Percentiles rank a stretch among this genome's conserved stretches.
These are phyloP conservation scores for Chromoteleia sp. DNA, from an alignment of 2,888 invertebrate genomes.

Conservation along the genomic window DNA sequence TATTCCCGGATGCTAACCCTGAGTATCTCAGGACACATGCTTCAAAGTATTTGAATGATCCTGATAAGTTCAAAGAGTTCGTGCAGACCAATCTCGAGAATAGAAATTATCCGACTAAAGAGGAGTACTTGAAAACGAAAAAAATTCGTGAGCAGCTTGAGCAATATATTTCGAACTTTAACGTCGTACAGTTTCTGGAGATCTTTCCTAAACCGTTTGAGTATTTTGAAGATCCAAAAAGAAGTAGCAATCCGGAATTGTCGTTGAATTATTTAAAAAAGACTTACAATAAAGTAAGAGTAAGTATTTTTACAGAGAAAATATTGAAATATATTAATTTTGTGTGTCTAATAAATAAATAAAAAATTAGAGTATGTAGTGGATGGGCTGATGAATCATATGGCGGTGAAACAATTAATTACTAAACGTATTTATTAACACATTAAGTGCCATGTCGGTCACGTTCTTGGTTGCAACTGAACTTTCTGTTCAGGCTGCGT, in stretches of 20 bases:
- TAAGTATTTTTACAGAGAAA: too few species aligned
- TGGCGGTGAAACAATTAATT: too few species aligned
- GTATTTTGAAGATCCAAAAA: constrained; percentile 77
- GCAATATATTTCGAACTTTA: constrained; percentile 84
- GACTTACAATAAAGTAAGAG: constrained; percentile 71
- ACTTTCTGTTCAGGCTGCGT: too few species aligned
- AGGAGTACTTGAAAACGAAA: constrained; percentile 72
- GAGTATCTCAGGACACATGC: constrained; percentile 73
- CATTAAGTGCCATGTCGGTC: too few species aligned
- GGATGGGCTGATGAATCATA: too few species aligned
- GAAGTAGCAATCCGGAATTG: constrained; percentile 64
- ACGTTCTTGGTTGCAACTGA: too few species aligned
- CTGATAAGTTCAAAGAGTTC: constrained; percentile 72
- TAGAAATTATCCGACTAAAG: constrained; percentile 75
- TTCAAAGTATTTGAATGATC: constrained; percentile 58
- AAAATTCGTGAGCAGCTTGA: constrained; percentile 81
- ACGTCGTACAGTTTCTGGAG: constrained; percentile 83
- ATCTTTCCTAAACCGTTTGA: constrained; percentile 84
- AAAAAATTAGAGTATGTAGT: too few species aligned
- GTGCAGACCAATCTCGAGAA: constrained; percentile 73
- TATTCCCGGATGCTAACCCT: constrained; percentile 80
- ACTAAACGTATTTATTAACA: too few species aligned
- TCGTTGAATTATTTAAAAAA: constrained; percentile 74
- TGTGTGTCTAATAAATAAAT: too few species aligned
- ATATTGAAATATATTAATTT: too few species aligned